Evolutionary conservation across 1,140 invertebrate species (phyloP).

Genomic region (Leptonema lineaticorne): DNA sequence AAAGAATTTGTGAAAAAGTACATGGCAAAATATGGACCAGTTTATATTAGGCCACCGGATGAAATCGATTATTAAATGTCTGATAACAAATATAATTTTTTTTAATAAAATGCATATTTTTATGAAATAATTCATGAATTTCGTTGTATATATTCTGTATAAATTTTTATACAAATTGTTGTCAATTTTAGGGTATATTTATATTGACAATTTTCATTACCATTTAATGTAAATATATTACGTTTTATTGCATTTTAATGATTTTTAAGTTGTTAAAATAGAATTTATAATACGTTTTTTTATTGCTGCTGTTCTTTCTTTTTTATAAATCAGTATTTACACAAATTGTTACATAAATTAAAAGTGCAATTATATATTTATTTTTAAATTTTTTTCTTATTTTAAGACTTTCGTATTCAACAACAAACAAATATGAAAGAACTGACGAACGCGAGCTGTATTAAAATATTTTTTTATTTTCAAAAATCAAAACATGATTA

Average conservation of each 20-base stretch:
- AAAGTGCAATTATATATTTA: not conserved
- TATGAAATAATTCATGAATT: not conserved
- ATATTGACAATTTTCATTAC: not conserved
- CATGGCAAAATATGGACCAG: conserved; percentile 88
- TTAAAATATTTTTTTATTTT: not conserved
- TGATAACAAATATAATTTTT: not conserved
- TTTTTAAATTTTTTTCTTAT: too few relatives aligned
- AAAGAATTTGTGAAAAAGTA: conserved; percentile 95
- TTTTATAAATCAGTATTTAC: not conserved
- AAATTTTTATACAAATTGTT: conserved; percentile 13
- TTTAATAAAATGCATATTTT: not conserved
- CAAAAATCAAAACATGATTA: too few relatives aligned
- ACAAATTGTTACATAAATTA: not conserved
- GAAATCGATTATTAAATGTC: conserved; percentile 50
- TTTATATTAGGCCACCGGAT: conserved; percentile 64
- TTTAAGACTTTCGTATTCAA: too few relatives aligned
- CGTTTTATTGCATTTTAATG: not conserved
- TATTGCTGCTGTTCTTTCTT: not conserved
- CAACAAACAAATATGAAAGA: too few relatives aligned
- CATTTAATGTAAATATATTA: not conserved
- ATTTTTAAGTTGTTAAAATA: not conserved
- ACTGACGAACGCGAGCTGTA: too few relatives aligned
- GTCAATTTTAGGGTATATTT: conserved; percentile 39
- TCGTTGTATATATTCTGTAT: not conserved
- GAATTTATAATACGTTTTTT: not conserved